Base-by-base conservation (phyloP, 1,140 invertebrate species). In the Drosophila nigrodunni region DNA sequence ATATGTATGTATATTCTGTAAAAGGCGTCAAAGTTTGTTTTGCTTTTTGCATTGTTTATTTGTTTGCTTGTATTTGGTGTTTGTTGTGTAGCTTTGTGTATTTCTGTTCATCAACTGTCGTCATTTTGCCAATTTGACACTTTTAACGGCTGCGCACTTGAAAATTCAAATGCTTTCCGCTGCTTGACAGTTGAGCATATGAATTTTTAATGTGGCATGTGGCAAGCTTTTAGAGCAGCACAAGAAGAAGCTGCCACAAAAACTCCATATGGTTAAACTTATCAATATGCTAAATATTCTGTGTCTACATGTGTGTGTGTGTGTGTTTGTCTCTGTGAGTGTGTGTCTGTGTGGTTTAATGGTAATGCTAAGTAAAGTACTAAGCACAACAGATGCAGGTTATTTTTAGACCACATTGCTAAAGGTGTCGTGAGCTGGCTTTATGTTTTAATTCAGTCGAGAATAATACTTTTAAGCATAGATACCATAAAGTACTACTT, bases 101-200 rank as follows among this genome's bases (percentile, higher is more conserved):
- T 68, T 52, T 50, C 35, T 57, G 59, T 67, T 59, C 41, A 55
- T 61, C 66, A 60, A 60, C 34, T 70, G 61, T 76, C 72, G 39
- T 72, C 74, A 72, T 83, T 88, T 83, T 88, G 74, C 83, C 83
- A 88, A 88, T 88, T 88, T 88, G 83, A 88, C 83, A 89, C 83
- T 88, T 88, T 88, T 88, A 83, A 76, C 68, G 80, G 77, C 80
- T 41, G 66, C 66, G 85, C 80, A 83, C 80, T 88, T 88, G 72
- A 88, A 30, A 89, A 83, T 89, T 88, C 83, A 88, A 87, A 87
- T 88, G 77, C 76, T 64, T 58, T 18, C 34, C 54, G 21, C 37
- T 41, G 55, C 77, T 75, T 80, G 83, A 80, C 85, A 88, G 85
- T 75, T 77, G 77, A 74, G 77, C 72, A 70, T 79, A 89, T 88